Percentiles rank a stretch among this genome's conserved stretches.
Evolutionary conservation across 2,888 invertebrate species (phyloP).

Genomic region (Rhimphoctona megacephalus): DNA sequence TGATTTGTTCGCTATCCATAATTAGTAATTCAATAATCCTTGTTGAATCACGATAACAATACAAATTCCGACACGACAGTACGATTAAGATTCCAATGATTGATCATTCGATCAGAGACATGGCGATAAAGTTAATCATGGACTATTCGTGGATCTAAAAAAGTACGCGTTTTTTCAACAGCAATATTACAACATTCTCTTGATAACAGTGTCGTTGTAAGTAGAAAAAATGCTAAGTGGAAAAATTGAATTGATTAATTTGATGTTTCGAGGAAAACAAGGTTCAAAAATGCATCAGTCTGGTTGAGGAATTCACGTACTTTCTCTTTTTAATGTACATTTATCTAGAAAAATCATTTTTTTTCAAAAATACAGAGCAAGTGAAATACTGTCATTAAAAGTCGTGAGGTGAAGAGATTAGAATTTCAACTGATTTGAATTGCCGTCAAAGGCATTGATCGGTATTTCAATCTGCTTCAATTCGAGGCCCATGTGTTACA

Average conservation of each 20-base stretch:
- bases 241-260: neutral
- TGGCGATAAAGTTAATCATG: neutral
- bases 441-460: conserved; percentile 35
- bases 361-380: neutral
- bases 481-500: conserved; percentile 22
- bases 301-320: neutral
- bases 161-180: too few relatives aligned
- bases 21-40: neutral
- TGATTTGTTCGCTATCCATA: neutral
- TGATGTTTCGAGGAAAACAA: neutral
- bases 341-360: neutral
- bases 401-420: neutral
- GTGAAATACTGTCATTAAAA: conserved; percentile 6
- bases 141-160: neutral
- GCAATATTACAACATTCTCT: neutral
- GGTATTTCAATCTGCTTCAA: conserved; percentile 29
- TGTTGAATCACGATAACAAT: neutral
- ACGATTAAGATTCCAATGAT: neutral
- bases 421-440: conserved; percentile 33
- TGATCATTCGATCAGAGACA: neutral
- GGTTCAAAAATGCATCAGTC: neutral
- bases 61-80: neutral
- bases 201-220: neutral
- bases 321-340: neutral
- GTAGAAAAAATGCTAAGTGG: neutral